Evolutionary conservation across 92 coral and sea anemone genomes (phyloP).

Genomic region (Epizoanthus illoricatus): DNA sequence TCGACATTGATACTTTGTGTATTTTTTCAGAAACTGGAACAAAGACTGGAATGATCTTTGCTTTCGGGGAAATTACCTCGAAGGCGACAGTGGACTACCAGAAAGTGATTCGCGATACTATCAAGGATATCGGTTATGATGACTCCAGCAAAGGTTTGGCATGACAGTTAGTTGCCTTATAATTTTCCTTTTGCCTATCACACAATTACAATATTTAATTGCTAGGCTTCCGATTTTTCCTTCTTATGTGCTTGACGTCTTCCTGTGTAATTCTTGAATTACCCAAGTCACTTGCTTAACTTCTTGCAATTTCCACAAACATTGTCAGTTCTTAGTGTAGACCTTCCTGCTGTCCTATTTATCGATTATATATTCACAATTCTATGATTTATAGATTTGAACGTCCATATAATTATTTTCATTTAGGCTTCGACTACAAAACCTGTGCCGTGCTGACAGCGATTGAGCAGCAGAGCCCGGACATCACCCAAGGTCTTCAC

Average conservation of each 20-base stretch:
- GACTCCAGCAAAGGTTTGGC: slow-evolving; percentile 71
- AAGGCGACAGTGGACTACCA: slow-evolving; percentile 67
- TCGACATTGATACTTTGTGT: neutral
- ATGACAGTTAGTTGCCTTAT: neutral
- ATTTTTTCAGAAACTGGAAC: slow-evolving; percentile 63
- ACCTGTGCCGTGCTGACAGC: slow-evolving; percentile 70
- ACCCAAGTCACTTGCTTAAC: too few relatives aligned
- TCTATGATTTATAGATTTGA: neutral
- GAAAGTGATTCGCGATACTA: slow-evolving; percentile 64
- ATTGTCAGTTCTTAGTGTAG: neutral
- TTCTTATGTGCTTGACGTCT: too few relatives aligned
- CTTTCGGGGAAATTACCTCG: slow-evolving; percentile 79
- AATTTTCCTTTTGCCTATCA: neutral
- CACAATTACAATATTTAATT: neutral
- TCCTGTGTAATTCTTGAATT: too few relatives aligned
- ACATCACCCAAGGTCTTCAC: slow-evolving; percentile 68
- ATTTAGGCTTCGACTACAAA: slow-evolving; percentile 74
- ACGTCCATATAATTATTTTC: neutral
- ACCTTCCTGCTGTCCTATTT: neutral
- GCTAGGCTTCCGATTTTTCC: too few relatives aligned
- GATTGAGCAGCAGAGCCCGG: slow-evolving; percentile 61
- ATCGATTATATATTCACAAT: neutral
- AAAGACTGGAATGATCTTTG: slow-evolving; percentile 77
- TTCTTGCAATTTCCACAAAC: neutral
- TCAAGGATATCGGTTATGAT: slow-evolving; percentile 75